These are phyloP conservation scores for Apomyelois bistriatella DNA, from an alignment of 2,888 invertebrate species.

Conservation along the genomic window DNA sequence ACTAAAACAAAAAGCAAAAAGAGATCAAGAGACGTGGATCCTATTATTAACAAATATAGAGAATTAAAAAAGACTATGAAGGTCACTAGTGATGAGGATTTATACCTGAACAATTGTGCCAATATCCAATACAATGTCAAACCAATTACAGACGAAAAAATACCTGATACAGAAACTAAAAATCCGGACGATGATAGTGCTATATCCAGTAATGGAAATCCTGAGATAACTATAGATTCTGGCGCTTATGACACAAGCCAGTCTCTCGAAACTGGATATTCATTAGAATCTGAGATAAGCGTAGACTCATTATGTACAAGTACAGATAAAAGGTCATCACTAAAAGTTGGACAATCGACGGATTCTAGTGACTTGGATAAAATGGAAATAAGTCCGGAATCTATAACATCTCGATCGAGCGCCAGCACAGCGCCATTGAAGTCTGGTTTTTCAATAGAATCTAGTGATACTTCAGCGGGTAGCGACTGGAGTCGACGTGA, in stretches of 20 bases:
- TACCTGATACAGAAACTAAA: conserved; percentile 59
- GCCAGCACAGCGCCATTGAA: conserved; percentile 75
- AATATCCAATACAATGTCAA: conserved; percentile 64
- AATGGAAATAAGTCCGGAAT: conserved; percentile 77
- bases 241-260: conserved; percentile 72
- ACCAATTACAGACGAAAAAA: conserved; percentile 53
- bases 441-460: conserved; percentile 81
- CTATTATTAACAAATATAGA: conserved; percentile 71
- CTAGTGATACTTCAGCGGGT: conserved; percentile 81
- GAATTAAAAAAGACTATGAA: conserved; percentile 70
- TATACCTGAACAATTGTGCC: conserved; percentile 71
- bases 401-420: conserved; percentile 72
- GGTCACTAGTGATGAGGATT: conserved; percentile 67
- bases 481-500: conserved; percentile 81
- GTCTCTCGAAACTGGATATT: conserved; percentile 74
- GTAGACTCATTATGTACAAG: conserved; percentile 78
- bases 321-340: conserved; percentile 78
- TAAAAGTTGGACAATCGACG: conserved; percentile 82
- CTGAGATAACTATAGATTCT: conserved; percentile 74
- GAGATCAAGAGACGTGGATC: conserved; percentile 70
- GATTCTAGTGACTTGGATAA: conserved; percentile 84
- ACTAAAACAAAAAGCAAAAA: conserved; percentile 75
- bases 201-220: conserved; percentile 71
- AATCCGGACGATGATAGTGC: conserved; percentile 75
- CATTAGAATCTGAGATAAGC: conserved; percentile 78